Evolutionary conservation across 2,888 invertebrate genomes (phyloP), one percentile per base, ranked within the genome.

Genomic region (Andricus quercusramuli): DNA sequence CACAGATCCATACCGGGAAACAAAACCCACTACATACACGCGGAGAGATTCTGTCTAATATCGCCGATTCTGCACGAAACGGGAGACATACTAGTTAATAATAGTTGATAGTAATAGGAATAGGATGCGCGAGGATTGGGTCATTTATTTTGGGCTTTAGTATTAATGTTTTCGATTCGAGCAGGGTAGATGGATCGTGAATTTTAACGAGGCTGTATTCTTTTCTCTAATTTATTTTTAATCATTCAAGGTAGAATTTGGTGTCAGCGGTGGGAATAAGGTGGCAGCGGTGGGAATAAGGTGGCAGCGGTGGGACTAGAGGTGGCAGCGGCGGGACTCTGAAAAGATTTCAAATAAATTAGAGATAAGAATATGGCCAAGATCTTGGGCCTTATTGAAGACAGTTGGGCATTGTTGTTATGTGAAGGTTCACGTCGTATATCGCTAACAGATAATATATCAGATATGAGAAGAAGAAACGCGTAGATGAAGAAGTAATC

Each of bases 341-440:
- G 67, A 79, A 83, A 78, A 82, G 29, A 29, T 64, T 29, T 64
- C 15, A 29, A 17, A 29, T 2, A 29, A 29, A 29, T 51, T 51
- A 32, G 74, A 56, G 74, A 56, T 8, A 32, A 74, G 74, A 74
- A 56, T 74, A 22, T 56, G 88, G 85, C 84, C 80, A 84, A 86
- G 87, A 87, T 87, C 86, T 87, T 90, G 89, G 92, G 92, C 92
- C 92, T 92, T 92, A 92, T 92, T 90, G 88, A 91, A 92, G 88
- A 91, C 91, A 91, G 90, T 90, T 92, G 92, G 92, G 92, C 92
- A 92, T 92, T 92, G 91, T 91, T 91, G 90, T 91, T 92, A 91
- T 89, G 88, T 88, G 83, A 88, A 89, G 88, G 86, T 88, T 88
- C 88, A 88, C 88, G 89, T 91, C 89, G 90, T 91, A 88, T 83